These are phyloP conservation scores for Aegotheles bennettii DNA, from an alignment of 2,113 vertebrate species.

Conservation along the genomic window DNA sequence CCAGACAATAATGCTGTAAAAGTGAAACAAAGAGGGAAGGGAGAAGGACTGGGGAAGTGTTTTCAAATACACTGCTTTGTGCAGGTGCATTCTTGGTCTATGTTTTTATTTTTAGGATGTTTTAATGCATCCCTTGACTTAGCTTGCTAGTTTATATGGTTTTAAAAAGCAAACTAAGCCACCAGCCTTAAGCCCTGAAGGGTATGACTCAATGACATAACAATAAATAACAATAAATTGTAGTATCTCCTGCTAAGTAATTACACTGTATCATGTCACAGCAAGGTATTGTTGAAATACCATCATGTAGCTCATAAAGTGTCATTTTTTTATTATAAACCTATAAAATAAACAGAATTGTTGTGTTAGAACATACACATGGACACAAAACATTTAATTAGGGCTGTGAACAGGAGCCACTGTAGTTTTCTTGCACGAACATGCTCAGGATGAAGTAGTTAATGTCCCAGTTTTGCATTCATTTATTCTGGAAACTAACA, in stretches of 20 bases:
- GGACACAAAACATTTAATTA: background rate
- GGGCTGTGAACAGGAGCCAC: background rate
- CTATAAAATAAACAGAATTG: constrained; percentile 30
- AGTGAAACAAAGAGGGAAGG: background rate
- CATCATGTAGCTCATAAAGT: constrained; percentile 23
- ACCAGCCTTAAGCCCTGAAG: constrained; percentile 3
- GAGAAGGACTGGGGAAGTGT: background rate
- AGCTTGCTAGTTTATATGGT: background rate
- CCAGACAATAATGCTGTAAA: background rate
- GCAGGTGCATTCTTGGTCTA: rapidly evolving
- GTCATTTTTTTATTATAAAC: constrained; percentile 13
- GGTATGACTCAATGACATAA: constrained; percentile 27
- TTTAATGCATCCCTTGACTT: background rate
- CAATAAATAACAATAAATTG: constrained; percentile 40
- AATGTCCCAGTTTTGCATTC: background rate
- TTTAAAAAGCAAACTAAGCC: constrained; percentile 23
- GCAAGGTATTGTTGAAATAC: constrained; percentile 49
- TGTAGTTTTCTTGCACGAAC: background rate
- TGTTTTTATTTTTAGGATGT: background rate
- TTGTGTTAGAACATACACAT: background rate
- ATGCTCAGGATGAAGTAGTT: background rate
- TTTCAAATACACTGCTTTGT: background rate
- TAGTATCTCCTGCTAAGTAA: constrained; percentile 33
- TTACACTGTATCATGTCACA: constrained; percentile 39
- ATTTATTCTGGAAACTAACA: background rate